Percentiles rank a stretch among this genome's conserved stretches.
Conservation (phyloP, 2,113 vertebrate species). For the Pterocles burchelli region DNA sequence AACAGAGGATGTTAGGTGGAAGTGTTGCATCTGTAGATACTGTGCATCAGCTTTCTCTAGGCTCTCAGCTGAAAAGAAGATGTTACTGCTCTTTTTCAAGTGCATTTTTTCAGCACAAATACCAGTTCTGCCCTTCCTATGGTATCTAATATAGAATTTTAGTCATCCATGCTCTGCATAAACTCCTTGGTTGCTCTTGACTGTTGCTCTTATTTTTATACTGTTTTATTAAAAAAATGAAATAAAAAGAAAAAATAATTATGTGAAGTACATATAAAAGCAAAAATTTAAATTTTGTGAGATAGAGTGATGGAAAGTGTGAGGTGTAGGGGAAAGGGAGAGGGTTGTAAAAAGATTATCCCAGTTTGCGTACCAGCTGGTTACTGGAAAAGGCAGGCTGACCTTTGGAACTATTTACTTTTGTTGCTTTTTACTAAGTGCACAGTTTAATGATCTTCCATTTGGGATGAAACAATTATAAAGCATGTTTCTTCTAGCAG, state of each 20-base stretch:
- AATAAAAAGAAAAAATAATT: background rate
- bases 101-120: background rate
- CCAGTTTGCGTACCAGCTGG: slow-evolving; percentile 80
- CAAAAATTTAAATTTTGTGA: slow-evolving; percentile 65
- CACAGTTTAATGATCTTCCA: slow-evolving; percentile 44
- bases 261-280: slow-evolving; percentile 61
- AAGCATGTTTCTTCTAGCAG: background rate
- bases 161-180: background rate
- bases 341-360: slow-evolving; percentile 47
- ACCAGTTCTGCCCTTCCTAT: background rate
- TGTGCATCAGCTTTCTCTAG: background rate
- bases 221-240: slow-evolving; percentile 67
- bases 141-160: background rate
- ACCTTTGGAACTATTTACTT: slow-evolving; percentile 39
- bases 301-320: slow-evolving; percentile 56
- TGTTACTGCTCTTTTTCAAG: background rate
- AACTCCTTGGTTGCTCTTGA: background rate
- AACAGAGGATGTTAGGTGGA: background rate
- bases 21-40: background rate
- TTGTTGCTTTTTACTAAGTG: background rate
- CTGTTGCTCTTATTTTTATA: slow-evolving; percentile 76
- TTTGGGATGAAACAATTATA: background rate
- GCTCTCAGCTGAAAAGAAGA: background rate
- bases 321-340: background rate
- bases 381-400: slow-evolving; percentile 78